A percentile compares a stretch with the other conserved stretches of the same genome.
Conservation (phyloP, 2,888 invertebrate species). For the Sisyra nigra region DNA sequence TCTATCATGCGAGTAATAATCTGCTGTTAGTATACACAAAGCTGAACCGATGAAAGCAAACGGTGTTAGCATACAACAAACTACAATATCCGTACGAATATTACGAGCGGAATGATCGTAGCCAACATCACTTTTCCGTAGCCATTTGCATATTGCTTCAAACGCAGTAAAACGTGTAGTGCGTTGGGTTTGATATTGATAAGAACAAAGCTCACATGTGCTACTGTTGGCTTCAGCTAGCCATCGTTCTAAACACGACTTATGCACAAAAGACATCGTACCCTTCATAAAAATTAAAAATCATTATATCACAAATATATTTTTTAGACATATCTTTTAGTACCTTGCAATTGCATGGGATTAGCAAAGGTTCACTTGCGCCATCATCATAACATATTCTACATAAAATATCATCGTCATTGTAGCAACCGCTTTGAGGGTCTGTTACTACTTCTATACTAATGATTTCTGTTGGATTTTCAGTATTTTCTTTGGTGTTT, state of each 20-base stretch:
- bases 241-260: conserved; percentile 60
- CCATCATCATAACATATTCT: conserved; percentile 33
- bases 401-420: conserved; percentile 20
- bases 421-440: background rate
- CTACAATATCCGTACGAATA: conserved; percentile 33
- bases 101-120: conserved; percentile 20
- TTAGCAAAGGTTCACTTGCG: conserved; percentile 27
- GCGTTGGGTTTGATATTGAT: conserved; percentile 44
- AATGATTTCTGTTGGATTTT: background rate
- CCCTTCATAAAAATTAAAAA: conserved; percentile 34
- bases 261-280: conserved; percentile 55
- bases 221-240: conserved; percentile 54
- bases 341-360: conserved; percentile 34
- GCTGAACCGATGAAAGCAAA: conserved; percentile 34
- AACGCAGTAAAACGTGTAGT: conserved; percentile 41
- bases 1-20: conserved; percentile 30
- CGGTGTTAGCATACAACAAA: conserved; percentile 38
- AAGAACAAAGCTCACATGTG: conserved; percentile 57
- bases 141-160: conserved; percentile 41
- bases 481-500: too few species aligned
- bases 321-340: conserved; percentile 2
- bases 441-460: background rate
- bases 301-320: background rate
- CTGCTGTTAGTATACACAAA: conserved; percentile 31
- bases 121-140: conserved; percentile 24